Evolutionary conservation across 2,113 vertebrate species (phyloP).

Genomic region (Xiphophorus maculatus): DNA sequence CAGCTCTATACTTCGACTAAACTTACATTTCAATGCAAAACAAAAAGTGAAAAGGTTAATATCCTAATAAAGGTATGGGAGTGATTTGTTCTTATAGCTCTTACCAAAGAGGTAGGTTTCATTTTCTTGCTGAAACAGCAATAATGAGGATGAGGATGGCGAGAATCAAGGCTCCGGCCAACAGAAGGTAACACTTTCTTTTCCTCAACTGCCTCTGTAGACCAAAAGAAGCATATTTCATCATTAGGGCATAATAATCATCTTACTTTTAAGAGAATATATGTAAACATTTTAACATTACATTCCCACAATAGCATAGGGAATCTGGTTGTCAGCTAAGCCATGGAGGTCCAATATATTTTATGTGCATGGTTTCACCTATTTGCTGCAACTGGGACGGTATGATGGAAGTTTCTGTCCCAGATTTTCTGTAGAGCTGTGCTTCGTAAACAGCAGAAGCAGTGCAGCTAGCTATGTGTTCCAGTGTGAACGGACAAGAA

Average conservation of each 20-base stretch:
- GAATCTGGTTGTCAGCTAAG: too few relatives aligned
- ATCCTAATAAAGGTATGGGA: background rate
- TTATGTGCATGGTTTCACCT: too few relatives aligned
- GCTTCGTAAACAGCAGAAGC: too few relatives aligned
- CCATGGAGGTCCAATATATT: too few relatives aligned
- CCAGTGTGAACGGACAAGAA: too few relatives aligned
- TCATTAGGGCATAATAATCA: background rate
- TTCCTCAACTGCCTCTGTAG: constrained; percentile 79
- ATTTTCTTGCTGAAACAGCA: constrained; percentile 78
- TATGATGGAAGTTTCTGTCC: too few relatives aligned
- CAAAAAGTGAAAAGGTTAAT: background rate
- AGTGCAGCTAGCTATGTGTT: too few relatives aligned
- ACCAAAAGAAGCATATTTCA: constrained; percentile 15
- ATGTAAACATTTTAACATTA: too few relatives aligned
- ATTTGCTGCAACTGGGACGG: too few relatives aligned
- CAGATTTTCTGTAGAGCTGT: too few relatives aligned
- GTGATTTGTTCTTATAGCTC: constrained; percentile 5
- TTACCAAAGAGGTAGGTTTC: constrained; percentile 65
- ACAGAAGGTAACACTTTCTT: constrained; percentile 80
- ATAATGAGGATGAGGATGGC: constrained; percentile 79
- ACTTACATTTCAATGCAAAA: background rate
- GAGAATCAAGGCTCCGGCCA: constrained; percentile 67
- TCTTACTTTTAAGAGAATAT: too few relatives aligned
- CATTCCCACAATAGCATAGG: too few relatives aligned
- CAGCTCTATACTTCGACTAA: background rate